Evolutionary conservation across 2,113 vertebrate genomes (phyloP).

Genomic region (Triplophysa tibetana): DNA sequence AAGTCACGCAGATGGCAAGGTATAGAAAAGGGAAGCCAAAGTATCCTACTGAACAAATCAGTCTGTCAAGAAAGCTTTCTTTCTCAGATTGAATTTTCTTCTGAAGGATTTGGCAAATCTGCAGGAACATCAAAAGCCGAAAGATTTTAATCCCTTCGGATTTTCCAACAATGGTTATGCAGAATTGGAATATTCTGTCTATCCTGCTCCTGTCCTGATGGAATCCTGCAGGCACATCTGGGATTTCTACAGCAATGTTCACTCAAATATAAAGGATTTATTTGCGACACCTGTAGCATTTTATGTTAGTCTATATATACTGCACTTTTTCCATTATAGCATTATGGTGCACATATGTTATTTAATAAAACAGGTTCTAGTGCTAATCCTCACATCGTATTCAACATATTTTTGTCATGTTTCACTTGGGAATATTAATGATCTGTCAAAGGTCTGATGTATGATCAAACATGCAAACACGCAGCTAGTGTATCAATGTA

Average conservation of each 20-base stretch:
- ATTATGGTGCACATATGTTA: not conserved
- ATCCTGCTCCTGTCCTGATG: not conserved
- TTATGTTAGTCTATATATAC: not conserved
- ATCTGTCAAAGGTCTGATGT: too few relatives aligned
- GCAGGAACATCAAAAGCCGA: slow-evolving; percentile 3
- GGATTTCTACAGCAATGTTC: slow-evolving; percentile 4
- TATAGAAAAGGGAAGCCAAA: not conserved
- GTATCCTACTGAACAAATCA: not conserved
- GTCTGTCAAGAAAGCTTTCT: not conserved
- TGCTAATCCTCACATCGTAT: too few relatives aligned
- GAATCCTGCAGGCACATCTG: slow-evolving; percentile 12
- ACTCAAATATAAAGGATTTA: slow-evolving; percentile 18
- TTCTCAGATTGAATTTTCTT: not conserved
- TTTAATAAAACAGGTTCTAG: not conserved
- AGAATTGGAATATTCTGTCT: slow-evolving; percentile 15
- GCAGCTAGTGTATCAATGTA: too few relatives aligned
- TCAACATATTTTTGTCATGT: too few relatives aligned
- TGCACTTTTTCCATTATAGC: not conserved
- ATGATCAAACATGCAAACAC: too few relatives aligned
- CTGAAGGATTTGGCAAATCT: slow-evolving; percentile 3
- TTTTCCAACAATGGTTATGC: slow-evolving; percentile 17
- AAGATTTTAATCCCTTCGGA: slow-evolving; percentile 4
- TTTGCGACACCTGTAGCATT: slow-evolving; percentile 1
- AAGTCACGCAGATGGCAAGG: not conserved
- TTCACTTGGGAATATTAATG: too few relatives aligned